phyloP scores from a whole-genome alignment of 1,140 invertebrate species.

The Nephotettix cincticeps region DNA sequence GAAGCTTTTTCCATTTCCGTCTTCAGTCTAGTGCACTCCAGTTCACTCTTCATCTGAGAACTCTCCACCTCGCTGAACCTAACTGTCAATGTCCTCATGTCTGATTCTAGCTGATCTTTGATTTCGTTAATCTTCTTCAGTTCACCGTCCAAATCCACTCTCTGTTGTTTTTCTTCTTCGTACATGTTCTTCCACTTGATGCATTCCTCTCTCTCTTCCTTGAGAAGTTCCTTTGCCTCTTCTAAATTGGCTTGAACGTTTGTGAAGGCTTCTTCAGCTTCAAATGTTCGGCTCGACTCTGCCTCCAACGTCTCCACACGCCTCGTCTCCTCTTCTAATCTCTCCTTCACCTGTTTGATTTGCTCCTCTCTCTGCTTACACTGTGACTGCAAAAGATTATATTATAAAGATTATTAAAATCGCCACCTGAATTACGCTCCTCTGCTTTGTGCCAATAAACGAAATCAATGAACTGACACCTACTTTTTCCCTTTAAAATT shows the following conservation, averaged over 20 bases:
- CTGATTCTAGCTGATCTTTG: slow-evolving; percentile 35
- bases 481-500: no score
- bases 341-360: slow-evolving; percentile 55
- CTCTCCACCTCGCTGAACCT: slow-evolving; percentile 27
- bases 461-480: no score
- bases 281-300: slow-evolving; percentile 55
- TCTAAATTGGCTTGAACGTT: slow-evolving; percentile 49
- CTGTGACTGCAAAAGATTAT: slow-evolving; percentile 46
- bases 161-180: slow-evolving; percentile 38
- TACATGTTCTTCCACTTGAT: slow-evolving; percentile 40
- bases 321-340: slow-evolving; percentile 49
- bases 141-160: slow-evolving; percentile 40
- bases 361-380: slow-evolving; percentile 52
- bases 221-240: slow-evolving; percentile 30
- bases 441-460: no score
- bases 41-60: background rate
- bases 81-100: slow-evolving; percentile 40
- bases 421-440: no score
- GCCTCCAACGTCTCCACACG: slow-evolving; percentile 49
- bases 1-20: background rate
- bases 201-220: background rate
- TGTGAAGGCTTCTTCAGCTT: slow-evolving; percentile 51
- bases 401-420: no score
- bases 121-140: slow-evolving; percentile 39
- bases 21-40: background rate